Conservation (phyloP, 2,888 invertebrate species). For the Mylabris sibirica region DNA sequence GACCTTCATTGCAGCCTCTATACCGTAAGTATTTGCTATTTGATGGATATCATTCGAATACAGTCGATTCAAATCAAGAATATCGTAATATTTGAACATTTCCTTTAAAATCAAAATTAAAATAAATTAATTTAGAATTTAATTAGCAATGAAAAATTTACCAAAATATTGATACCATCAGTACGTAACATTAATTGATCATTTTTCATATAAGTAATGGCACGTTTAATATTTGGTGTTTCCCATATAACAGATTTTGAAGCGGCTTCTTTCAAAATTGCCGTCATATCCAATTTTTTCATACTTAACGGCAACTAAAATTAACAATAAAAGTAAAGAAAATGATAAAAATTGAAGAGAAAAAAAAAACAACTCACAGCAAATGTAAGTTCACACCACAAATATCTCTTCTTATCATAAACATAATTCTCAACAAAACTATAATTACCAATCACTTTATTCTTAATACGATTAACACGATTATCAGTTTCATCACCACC, state of each 20-base stretch:
- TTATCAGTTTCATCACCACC: conserved; percentile 52
- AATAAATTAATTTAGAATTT: neutral
- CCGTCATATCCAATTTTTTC: conserved; percentile 78
- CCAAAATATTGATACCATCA: conserved; percentile 91
- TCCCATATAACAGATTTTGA: conserved; percentile 79
- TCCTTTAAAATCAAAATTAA: conserved; percentile 65
- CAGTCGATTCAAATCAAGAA: conserved; percentile 81
- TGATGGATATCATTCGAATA: conserved; percentile 95
- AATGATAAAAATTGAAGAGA: conserved; percentile 17
- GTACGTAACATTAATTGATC: conserved; percentile 79
- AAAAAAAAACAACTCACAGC: conserved; percentile 69
- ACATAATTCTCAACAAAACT: conserved; percentile 66
- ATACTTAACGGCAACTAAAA: conserved; percentile 66
- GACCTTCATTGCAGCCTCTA: conserved; percentile 92
- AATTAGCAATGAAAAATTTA: conserved; percentile 55
- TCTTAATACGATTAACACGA: conserved; percentile 52
- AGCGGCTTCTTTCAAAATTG: conserved; percentile 75
- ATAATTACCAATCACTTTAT: conserved; percentile 52
- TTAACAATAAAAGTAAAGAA: conserved; percentile 17
- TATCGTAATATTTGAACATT: conserved; percentile 82
- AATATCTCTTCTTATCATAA: conserved; percentile 77
- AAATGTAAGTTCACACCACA: conserved; percentile 87
- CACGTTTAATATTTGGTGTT: conserved; percentile 81
- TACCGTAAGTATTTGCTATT: conserved; percentile 90
- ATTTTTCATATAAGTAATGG: conserved; percentile 79